These are phyloP conservation scores for Montipora cactus DNA, from an alignment of 64 coral and sea anemone species.

Conservation along the genomic window DNA sequence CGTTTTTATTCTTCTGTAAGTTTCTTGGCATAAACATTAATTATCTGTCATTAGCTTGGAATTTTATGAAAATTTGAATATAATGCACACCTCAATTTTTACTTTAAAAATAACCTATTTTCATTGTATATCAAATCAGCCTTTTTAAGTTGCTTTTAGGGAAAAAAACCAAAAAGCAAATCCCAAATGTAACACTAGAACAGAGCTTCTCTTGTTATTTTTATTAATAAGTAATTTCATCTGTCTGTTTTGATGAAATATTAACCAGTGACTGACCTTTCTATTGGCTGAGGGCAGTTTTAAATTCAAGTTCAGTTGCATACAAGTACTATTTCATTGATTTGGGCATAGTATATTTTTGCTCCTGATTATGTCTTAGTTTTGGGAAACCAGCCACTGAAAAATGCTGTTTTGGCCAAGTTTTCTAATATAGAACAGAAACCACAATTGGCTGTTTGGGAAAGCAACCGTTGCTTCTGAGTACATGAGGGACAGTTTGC, in stretches of 20 bases:
- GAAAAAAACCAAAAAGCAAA: background rate
- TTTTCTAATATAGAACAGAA: constrained; percentile 22
- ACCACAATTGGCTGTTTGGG: constrained; percentile 21
- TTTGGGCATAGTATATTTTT: background rate
- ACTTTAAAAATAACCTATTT: background rate
- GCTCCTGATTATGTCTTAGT: background rate
- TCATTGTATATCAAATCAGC: constrained; percentile 18
- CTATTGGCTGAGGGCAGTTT: constrained; percentile 77
- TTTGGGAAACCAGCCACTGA: constrained; percentile 34
- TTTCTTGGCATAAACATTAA: background rate
- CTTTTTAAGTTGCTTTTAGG: background rate
- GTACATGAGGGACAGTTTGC: background rate
- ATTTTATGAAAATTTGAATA: background rate
- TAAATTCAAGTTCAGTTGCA: constrained; percentile 89
- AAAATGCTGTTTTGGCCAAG: background rate
- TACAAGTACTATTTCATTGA: constrained; percentile 53
- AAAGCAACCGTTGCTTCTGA: constrained; percentile 15
- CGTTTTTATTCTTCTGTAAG: background rate
- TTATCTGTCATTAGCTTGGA: background rate
- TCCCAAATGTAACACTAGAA: background rate
- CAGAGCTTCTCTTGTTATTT: background rate
- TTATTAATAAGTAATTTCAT: constrained; percentile 20
- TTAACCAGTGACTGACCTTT: constrained; percentile 60
- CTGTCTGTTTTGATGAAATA: constrained; percentile 77
- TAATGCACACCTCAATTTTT: background rate